Conservation (phyloP, 2,888 invertebrate genomes). For the Cataglyphis livida region DNA sequence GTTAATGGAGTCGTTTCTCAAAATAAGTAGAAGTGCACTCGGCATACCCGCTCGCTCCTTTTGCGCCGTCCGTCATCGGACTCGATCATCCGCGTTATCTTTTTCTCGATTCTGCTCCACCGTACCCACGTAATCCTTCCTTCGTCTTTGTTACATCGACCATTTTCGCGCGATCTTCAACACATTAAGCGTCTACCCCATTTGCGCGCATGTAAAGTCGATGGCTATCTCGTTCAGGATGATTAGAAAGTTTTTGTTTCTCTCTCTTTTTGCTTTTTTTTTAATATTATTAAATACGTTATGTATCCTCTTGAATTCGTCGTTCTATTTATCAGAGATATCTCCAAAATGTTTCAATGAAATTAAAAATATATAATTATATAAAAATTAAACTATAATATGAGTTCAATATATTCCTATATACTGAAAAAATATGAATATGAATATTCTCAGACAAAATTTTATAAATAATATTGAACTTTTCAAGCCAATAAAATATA, state of each 20-base stretch:
- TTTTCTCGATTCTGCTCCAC: slow-evolving; percentile 33
- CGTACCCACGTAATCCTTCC: slow-evolving; percentile 31
- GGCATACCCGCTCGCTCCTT: slow-evolving; percentile 52
- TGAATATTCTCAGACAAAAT: neutral
- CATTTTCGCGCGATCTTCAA: slow-evolving; percentile 53
- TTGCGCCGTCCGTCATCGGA: slow-evolving; percentile 68
- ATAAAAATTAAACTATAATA: neutral
- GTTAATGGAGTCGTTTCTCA: slow-evolving; percentile 79
- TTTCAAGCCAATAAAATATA: neutral
- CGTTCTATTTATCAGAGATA: neutral
- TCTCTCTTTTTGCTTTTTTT: neutral
- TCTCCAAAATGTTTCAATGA: slow-evolving; percentile 18
- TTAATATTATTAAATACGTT: slow-evolving; percentile 1
- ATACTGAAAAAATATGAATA: too few species aligned
- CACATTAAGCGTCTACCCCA: slow-evolving; percentile 47
- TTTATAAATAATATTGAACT: neutral
- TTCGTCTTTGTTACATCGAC: slow-evolving; percentile 64
- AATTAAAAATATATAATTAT: neutral
- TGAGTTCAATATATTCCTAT: too few species aligned
- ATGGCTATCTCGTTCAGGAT: slow-evolving; percentile 60
- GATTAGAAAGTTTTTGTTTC: slow-evolving; percentile 57
- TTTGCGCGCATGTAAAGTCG: slow-evolving; percentile 43
- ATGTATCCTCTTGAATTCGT: slow-evolving; percentile 6
- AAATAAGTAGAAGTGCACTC: slow-evolving; percentile 73
- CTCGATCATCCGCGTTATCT: slow-evolving; percentile 55